Evolutionary conservation across 2,797 vertebrate species (phyloP).

Genomic region (Cuculus canorus): DNA sequence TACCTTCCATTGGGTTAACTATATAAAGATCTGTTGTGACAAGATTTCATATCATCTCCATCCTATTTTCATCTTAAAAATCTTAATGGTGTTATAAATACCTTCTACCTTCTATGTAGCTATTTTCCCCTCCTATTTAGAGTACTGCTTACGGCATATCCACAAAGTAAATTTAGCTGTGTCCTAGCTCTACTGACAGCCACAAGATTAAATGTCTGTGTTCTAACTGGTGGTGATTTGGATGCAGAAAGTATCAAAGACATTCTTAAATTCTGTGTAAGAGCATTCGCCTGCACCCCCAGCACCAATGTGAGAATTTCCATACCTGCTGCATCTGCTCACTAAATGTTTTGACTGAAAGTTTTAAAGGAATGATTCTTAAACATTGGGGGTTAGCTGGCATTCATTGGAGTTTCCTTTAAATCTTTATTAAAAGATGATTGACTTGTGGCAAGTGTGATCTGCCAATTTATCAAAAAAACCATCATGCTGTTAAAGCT

Average conservation of each 20-base stretch:
- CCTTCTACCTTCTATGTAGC: not conserved
- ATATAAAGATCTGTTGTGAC: not conserved
- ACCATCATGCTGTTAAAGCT: not conserved
- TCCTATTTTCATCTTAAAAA: not conserved
- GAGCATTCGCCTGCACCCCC: not conserved
- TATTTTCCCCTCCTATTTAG: not conserved
- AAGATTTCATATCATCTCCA: not conserved
- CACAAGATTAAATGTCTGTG: not conserved
- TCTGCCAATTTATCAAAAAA: not conserved
- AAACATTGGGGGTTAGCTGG: not conserved
- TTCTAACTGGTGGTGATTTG: not conserved
- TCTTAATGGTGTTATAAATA: not conserved
- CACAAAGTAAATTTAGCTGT: not conserved
- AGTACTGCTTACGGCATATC: not conserved
- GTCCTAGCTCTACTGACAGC: not conserved
- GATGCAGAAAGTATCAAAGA: not conserved
- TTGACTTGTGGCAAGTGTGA: not conserved
- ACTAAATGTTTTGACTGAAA: not conserved
- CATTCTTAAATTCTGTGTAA: not conserved
- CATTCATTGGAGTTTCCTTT: not conserved
- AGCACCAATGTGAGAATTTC: not conserved
- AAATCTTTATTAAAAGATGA: not conserved
- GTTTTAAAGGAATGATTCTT: not conserved
- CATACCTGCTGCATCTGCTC: not conserved
- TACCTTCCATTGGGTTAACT: not conserved